Percentiles rank a stretch among this genome's conserved stretches.
Conservation (phyloP, 2,113 vertebrate species). For the Forbesichthys agassizii region DNA sequence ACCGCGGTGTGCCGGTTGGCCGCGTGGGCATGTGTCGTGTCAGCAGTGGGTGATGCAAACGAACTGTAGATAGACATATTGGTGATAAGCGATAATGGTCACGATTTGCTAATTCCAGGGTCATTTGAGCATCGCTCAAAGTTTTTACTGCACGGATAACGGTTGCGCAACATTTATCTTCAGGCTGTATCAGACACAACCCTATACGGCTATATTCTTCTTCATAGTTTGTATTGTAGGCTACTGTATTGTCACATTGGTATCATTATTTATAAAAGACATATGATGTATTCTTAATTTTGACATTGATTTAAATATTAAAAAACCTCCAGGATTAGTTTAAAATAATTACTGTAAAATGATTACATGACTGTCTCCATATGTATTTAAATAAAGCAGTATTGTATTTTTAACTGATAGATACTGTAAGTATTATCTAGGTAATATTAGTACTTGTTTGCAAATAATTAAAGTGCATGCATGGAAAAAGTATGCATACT, state of each 20-base stretch:
- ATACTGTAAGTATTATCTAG: too few relatives aligned
- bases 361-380: too few relatives aligned
- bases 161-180: conserved; percentile 1
- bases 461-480: too few relatives aligned
- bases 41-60: neutral
- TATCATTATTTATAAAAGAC: neutral
- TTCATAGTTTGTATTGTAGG: neutral
- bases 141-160: conserved; percentile 9
- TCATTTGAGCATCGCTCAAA: conserved; percentile 33
- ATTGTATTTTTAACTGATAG: too few relatives aligned
- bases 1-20: neutral
- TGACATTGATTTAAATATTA: too few relatives aligned
- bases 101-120: conserved; percentile 46
- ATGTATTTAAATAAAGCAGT: too few relatives aligned
- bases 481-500: too few relatives aligned
- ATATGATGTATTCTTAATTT: too few relatives aligned
- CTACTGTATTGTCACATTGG: neutral
- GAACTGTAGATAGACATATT: conserved; percentile 9
- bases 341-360: too few relatives aligned
- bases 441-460: too few relatives aligned
- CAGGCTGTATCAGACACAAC: neutral
- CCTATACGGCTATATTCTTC: neutral
- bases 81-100: conserved; percentile 16
- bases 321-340: too few relatives aligned
- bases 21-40: neutral